Evolutionary conservation across 2,797 vertebrate genomes (phyloP).

Genomic region (Diglossa cyanea): DNA sequence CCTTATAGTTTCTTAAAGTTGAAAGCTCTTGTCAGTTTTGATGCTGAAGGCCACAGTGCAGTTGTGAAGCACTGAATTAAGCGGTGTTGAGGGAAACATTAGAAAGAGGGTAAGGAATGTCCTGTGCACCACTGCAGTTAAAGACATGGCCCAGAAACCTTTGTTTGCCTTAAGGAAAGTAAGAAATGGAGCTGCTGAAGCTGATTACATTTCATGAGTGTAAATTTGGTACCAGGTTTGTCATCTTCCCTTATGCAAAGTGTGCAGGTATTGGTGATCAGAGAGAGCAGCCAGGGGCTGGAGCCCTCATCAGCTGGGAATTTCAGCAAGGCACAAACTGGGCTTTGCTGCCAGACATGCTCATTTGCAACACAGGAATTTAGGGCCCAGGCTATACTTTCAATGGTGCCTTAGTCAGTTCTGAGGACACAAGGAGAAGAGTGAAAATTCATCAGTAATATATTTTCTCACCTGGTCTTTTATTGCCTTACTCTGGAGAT

Average conservation of each 20-base stretch:
- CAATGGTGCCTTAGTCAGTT: not conserved
- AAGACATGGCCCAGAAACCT: not conserved
- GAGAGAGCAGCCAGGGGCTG: not conserved
- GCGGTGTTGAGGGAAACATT: not conserved
- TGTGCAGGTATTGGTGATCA: fast-evolving
- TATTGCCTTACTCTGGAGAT: not conserved
- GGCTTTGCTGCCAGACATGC: not conserved
- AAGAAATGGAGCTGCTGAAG: not conserved
- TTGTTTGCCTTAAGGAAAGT: not conserved
- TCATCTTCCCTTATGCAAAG: not conserved
- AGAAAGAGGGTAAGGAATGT: not conserved
- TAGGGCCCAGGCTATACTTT: not conserved
- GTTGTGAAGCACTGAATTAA: not conserved
- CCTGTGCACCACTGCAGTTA: not conserved
- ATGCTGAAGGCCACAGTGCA: constrained; percentile 40
- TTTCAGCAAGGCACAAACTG: not conserved
- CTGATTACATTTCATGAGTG: not conserved
- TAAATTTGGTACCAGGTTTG: not conserved
- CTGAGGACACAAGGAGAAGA: not conserved
- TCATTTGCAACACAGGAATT: not conserved
- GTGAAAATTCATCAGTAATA: not conserved
- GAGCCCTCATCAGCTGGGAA: not conserved
- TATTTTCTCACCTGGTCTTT: not conserved
- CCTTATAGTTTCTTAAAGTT: constrained; percentile 25
- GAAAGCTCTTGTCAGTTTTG: constrained; percentile 50